phyloP scores from a whole-genome alignment of 2,797 vertebrate genomes.

The Pangasius sanitwongsei region DNA sequence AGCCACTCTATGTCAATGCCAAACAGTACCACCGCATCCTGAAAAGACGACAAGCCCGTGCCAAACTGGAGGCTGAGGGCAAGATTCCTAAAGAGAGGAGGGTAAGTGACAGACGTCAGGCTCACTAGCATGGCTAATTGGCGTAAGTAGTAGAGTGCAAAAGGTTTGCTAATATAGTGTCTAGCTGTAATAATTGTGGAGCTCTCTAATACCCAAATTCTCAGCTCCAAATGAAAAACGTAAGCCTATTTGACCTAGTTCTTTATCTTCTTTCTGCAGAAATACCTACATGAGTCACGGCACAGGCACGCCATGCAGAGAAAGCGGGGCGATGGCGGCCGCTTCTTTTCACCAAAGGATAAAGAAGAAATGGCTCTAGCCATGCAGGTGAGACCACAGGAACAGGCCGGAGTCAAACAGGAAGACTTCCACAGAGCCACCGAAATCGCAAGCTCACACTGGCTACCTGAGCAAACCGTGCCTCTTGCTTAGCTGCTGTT shows the following conservation, averaged over 20 bases:
- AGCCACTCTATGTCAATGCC: constrained; percentile 88
- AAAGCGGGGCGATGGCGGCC: constrained; percentile 92
- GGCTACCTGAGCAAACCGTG: constrained; percentile 45
- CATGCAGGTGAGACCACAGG: constrained; percentile 69
- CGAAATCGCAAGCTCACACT: constrained; percentile 45
- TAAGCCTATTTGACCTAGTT: neutral
- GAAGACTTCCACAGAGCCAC: constrained; percentile 48
- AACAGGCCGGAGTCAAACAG: constrained; percentile 50
- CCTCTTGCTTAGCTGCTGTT: constrained; percentile 51
- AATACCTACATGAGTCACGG: constrained; percentile 96
- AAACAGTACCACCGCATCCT: constrained; percentile 87
- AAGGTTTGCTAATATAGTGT: neutral
- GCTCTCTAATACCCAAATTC: neutral
- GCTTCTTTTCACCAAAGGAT: constrained; percentile 96
- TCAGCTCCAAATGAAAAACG: neutral
- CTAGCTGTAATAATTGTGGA: neutral
- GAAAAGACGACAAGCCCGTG: constrained; percentile 91
- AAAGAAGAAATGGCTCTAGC: constrained; percentile 82
- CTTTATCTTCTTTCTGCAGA: constrained; percentile 70
- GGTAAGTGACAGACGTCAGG: constrained; percentile 70
- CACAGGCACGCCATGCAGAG: constrained; percentile 97
- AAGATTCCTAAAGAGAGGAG: constrained; percentile 97
- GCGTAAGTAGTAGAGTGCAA: neutral
- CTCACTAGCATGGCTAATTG: neutral
- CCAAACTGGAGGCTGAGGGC: constrained; percentile 96